phyloP scores from a whole-genome alignment of 2,113 vertebrate genomes.

The Erinaceus europaeus region DNA sequence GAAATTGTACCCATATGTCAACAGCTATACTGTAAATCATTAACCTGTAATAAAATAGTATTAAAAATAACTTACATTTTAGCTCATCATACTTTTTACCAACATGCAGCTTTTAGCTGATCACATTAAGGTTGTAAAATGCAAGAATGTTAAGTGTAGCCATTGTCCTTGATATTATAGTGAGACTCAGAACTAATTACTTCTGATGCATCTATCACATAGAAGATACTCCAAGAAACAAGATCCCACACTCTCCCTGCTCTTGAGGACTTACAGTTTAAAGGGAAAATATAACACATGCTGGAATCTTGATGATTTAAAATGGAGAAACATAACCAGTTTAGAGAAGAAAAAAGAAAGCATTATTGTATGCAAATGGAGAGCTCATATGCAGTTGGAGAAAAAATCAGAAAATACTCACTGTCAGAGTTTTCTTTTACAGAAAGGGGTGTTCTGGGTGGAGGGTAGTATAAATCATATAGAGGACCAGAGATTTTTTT shows the following conservation, averaged over 20 bases:
- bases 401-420: not conserved
- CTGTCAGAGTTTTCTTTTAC: not conserved
- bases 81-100: not conserved
- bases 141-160: not conserved
- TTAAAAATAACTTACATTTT: not conserved
- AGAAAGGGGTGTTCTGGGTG: not conserved
- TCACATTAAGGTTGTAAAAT: constrained; percentile 8
- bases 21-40: no score
- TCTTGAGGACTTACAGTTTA: not conserved
- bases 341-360: not conserved
- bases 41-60: no score
- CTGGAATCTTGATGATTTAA: not conserved
- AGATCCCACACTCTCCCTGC: not conserved
- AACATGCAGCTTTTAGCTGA: not conserved
- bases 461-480: not conserved
- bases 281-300: not conserved
- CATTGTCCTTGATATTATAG: not conserved
- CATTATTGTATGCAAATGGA: not conserved
- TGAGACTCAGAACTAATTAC: not conserved
- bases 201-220: not conserved
- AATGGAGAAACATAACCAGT: not conserved
- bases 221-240: not conserved
- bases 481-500: no score
- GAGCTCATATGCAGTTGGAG: not conserved
- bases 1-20: no score